phyloP scores from a whole-genome alignment of 1,140 invertebrate genomes.

The Harlomillsia oculata region DNA sequence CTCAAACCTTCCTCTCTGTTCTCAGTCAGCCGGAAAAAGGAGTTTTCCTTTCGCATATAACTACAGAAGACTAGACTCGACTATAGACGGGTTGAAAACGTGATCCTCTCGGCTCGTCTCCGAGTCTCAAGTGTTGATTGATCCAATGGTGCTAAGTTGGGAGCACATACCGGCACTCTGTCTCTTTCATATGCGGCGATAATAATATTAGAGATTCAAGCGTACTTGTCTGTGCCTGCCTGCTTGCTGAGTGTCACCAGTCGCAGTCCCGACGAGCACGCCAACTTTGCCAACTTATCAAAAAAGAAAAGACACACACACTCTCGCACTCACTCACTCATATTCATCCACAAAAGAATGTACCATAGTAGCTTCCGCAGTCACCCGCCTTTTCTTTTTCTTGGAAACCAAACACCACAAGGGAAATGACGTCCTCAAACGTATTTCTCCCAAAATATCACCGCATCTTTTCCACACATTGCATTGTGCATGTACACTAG shows the following conservation, averaged over 20 bases:
- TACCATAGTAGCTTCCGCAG: too few relatives aligned
- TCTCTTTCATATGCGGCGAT: constrained; percentile 3
- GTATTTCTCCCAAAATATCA: too few relatives aligned
- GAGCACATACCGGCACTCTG: neutral
- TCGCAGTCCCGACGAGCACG: constrained; percentile 4
- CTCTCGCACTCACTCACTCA: neutral
- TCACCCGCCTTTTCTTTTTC: too few relatives aligned
- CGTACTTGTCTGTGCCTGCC: neutral
- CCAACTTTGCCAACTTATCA: constrained; percentile 12
- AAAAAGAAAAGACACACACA: constrained; percentile 12
- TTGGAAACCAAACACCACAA: too few relatives aligned
- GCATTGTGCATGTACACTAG: too few relatives aligned
- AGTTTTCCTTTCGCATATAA: too few relatives aligned
- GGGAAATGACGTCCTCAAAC: too few relatives aligned
- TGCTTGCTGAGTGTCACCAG: neutral
- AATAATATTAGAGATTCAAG: constrained; percentile 1
- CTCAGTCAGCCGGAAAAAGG: too few relatives aligned
- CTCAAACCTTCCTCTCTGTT: too few relatives aligned
- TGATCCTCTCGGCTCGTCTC: neutral
- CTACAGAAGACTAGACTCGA: too few relatives aligned
- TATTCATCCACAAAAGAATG: neutral
- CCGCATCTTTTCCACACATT: too few relatives aligned
- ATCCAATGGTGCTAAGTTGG: neutral
- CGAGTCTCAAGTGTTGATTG: constrained; percentile 14
- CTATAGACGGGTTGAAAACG: too few relatives aligned